Evolutionary conservation across 2,113 vertebrate species (phyloP), one percentile per base, ranked within the genome.

Genomic region (Hoplias malabaricus): DNA sequence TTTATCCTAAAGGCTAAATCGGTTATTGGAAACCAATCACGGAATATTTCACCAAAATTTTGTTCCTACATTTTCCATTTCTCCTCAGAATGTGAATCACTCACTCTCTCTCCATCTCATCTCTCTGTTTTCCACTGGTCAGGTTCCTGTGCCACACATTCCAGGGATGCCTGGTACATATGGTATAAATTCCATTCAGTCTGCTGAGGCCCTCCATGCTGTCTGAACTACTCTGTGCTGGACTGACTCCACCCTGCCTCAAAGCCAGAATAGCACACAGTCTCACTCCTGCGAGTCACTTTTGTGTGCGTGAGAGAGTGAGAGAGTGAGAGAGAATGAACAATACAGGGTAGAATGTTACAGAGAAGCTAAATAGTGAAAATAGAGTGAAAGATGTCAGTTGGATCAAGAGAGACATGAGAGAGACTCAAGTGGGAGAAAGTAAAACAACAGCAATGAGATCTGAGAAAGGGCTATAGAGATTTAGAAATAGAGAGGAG

Each of bases 121-220:
- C 33, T 83, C 78, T 71, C 34, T 68, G 77, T 50, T 89, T 92
- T 90, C 91, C 87, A 86, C 88, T 85, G 90, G 89, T 93, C 88
- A 89, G 90, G 89, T 91, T 87, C 88, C 84, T 89, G 94, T 93
- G 93, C 94, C 88, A 84, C 90, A 90, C 96, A 98, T 98, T 98
- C 96, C 93, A 90, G 81, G 89, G 90, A 95, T 96, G 94, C 94
- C 93, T 94, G 92, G 93, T 96, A 94, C 97, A 97, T 96, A 95
- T 97, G 96, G 94, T 96, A 93, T 91, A 94, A 95, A 98, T 98
- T 98, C 96, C 96, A 92, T 90, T 86, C 88, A 82, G 94, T 94
- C 93, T 94, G 93, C 90, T 77, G 84, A 93, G 93, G 91, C 93
- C 88, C 83, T 89, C 84, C 86, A 90, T 84, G 83, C 90, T 86